Conservation (phyloP, 2,797 vertebrate genomes). For the Characodon lateralis region DNA sequence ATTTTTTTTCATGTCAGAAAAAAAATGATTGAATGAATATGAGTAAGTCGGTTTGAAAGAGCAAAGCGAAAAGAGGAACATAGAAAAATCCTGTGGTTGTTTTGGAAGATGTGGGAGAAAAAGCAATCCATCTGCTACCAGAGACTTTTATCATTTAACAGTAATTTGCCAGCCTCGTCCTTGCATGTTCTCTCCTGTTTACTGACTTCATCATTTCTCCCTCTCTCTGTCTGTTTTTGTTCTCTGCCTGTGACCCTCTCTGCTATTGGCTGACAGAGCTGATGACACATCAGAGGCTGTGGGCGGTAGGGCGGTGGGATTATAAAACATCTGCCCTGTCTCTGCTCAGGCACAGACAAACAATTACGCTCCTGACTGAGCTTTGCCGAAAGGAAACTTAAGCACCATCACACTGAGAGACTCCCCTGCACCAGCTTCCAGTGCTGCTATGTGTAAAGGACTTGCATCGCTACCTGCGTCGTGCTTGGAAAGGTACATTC, state of each 20-base stretch:
- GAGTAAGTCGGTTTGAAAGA: not conserved
- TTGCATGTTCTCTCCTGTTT: constrained; percentile 24
- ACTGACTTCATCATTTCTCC: constrained; percentile 16
- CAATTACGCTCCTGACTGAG: constrained; percentile 41
- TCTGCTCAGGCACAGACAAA: constrained; percentile 57
- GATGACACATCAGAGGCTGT: constrained; percentile 63
- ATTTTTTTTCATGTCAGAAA: too few relatives aligned
- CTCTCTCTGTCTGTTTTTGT: constrained; percentile 1
- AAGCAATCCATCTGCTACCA: constrained; percentile 10
- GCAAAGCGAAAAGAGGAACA: not conserved
- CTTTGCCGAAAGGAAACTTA: constrained; percentile 51
- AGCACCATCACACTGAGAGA: not conserved
- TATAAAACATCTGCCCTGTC: constrained; percentile 71
- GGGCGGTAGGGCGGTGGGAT: constrained; percentile 41
- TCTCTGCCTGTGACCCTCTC: not conserved
- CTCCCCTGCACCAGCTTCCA: constrained; percentile 11
- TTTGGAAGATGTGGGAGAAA: constrained; percentile 35
- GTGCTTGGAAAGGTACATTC: constrained; percentile 90
- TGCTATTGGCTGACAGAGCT: constrained; percentile 67
- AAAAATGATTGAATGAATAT: too few relatives aligned
- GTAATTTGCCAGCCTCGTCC: constrained; percentile 53
- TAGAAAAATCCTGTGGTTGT: not conserved
- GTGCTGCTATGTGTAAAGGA: constrained; percentile 85
- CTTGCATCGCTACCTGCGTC: constrained; percentile 82
- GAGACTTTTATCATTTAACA: constrained; percentile 32